Conservation (phyloP, 2,797 vertebrate species). For the Gobio occitaniae region DNA sequence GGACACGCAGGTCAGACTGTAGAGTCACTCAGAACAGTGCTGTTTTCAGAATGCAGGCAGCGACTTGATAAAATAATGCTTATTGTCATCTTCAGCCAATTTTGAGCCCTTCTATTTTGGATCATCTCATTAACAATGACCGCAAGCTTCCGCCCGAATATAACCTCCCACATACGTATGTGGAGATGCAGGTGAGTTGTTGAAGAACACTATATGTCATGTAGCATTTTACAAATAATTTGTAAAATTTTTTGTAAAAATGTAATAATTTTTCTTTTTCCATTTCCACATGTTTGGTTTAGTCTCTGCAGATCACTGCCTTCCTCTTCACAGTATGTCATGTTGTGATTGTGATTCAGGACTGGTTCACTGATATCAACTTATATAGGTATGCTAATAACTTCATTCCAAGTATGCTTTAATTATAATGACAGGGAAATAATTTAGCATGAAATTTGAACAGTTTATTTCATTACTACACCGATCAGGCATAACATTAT, state of each 20-base stretch:
- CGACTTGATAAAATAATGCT: background rate
- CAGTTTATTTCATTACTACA: background rate
- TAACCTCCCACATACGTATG: conserved; percentile 91
- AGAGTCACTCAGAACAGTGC: background rate
- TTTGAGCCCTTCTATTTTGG: conserved; percentile 89
- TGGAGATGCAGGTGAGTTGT: conserved; percentile 90
- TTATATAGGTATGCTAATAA: conserved; percentile 82
- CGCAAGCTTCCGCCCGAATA: conserved; percentile 92
- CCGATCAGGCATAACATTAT: no score
- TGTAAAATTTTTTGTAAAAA: no score
- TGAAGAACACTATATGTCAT: background rate
- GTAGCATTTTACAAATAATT: background rate
- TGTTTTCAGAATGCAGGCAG: background rate
- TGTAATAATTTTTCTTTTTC: background rate
- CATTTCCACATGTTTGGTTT: conserved; percentile 24
- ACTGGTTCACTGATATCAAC: conserved; percentile 92
- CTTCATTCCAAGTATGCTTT: background rate
- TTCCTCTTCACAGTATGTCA: conserved; percentile 95
- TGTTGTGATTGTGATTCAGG: conserved; percentile 90
- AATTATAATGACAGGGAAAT: background rate
- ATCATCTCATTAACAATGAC: conserved; percentile 94
- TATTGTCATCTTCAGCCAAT: conserved; percentile 79
- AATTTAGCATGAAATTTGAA: background rate
- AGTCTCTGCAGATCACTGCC: conserved; percentile 92
- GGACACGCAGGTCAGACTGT: conserved; percentile 87